A percentile compares a stretch with the other conserved stretches of the same genome.
phyloP scores from a whole-genome alignment of 2,888 invertebrate species.

The Blomia tropicalis region DNA sequence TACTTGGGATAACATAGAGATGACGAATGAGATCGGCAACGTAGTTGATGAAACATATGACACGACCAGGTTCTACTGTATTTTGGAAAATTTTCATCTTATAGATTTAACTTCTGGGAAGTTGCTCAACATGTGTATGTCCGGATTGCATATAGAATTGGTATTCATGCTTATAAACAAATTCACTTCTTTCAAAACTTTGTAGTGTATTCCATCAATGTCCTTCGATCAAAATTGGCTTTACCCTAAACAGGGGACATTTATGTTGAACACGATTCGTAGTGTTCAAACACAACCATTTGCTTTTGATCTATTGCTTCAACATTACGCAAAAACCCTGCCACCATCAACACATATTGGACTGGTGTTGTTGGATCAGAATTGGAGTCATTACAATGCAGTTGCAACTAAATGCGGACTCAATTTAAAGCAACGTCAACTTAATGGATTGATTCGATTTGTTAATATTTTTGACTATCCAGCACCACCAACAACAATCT shows the following conservation, averaged over 20 bases:
- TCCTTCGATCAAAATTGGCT: neutral
- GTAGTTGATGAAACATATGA: too few species aligned
- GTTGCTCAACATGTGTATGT: too few species aligned
- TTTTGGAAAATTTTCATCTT: too few species aligned
- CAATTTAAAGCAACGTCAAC: neutral
- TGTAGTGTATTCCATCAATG: neutral
- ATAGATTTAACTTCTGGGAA: too few species aligned
- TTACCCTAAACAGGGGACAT: neutral
- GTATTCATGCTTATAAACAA: too few species aligned
- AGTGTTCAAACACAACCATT: constrained; percentile 1
- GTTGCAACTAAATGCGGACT: constrained; percentile 6
- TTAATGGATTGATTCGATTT: neutral
- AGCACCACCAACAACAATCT: neutral
- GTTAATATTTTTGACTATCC: neutral
- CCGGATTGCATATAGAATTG: too few species aligned
- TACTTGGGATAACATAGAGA: too few species aligned
- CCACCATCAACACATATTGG: neutral
- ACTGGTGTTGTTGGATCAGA: neutral
- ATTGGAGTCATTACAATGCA: neutral
- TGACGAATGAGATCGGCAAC: too few species aligned
- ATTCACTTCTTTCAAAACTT: neutral
- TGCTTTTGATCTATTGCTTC: constrained; percentile 4
- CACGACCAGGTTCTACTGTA: too few species aligned
- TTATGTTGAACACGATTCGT: neutral
- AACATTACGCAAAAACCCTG: neutral